phyloP scores from a whole-genome alignment of 2,888 invertebrate species.

The Hypomecis atomaria region DNA sequence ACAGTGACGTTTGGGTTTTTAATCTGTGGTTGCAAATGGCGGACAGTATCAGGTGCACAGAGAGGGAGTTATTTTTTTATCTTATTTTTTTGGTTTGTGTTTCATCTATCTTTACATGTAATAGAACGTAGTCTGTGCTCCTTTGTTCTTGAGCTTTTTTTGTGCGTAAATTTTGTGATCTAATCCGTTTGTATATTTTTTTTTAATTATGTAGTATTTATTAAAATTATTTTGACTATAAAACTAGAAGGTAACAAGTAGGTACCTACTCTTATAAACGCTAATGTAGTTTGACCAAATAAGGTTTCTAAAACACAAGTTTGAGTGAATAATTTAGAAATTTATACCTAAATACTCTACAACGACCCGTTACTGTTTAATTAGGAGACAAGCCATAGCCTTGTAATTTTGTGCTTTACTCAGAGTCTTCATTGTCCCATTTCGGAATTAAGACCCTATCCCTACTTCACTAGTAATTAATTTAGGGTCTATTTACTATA shows the following conservation, averaged over 20 bases:
- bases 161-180: too few relatives aligned
- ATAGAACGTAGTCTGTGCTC: too few relatives aligned
- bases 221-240: too few relatives aligned
- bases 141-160: too few relatives aligned
- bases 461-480: constrained; percentile 19
- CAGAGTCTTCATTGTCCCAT: constrained; percentile 12
- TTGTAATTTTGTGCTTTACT: constrained; percentile 11
- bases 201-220: too few relatives aligned
- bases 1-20: constrained; percentile 31
- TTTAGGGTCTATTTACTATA: constrained; percentile 5
- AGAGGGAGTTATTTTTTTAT: not conserved
- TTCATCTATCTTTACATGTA: too few relatives aligned
- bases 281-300: too few relatives aligned
- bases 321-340: not conserved
- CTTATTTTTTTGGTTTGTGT: too few relatives aligned
- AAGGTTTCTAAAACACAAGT: too few relatives aligned
- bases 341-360: not conserved
- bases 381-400: constrained; percentile 13
- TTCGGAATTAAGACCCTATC: constrained; percentile 4
- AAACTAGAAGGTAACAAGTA: too few relatives aligned
- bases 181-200: too few relatives aligned
- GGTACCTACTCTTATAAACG: too few relatives aligned
- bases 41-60: constrained; percentile 5
- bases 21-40: constrained; percentile 26
- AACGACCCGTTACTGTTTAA: constrained; percentile 10